A percentile compares a stretch with the other conserved stretches of the same genome.
phyloP scores from a whole-genome alignment of 2,797 vertebrate genomes.

The Erethizon dorsatum region DNA sequence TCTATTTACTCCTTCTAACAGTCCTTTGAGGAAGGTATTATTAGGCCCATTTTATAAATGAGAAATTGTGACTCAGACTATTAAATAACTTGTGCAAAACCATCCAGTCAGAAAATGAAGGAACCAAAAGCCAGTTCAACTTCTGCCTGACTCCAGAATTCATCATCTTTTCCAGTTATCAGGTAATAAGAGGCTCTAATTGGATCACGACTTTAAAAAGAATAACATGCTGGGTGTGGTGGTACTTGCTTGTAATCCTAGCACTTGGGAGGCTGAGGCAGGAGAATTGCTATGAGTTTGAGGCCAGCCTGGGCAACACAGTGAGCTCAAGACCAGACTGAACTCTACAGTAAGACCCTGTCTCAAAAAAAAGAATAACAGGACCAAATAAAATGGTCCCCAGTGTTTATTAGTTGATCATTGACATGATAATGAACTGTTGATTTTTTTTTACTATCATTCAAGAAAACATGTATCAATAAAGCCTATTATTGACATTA shows the following conservation, averaged over 20 bases:
- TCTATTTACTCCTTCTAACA: background rate
- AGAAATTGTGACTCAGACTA: background rate
- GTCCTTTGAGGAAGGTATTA: background rate
- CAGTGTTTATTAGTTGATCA: background rate
- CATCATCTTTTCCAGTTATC: background rate
- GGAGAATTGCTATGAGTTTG: background rate
- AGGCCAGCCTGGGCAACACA: background rate
- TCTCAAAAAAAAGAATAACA: background rate
- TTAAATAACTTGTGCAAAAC: background rate
- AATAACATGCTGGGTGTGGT: background rate
- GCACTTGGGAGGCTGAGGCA: background rate
- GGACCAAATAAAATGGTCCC: slow-evolving; percentile 12
- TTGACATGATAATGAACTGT: background rate
- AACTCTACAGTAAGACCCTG: background rate
- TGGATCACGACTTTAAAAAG: background rate
- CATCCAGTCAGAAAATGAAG: background rate
- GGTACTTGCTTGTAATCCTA: background rate
- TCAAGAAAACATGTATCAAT: background rate
- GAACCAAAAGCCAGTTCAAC: background rate
- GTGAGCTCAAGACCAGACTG: background rate
- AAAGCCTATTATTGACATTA: background rate
- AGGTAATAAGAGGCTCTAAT: background rate
- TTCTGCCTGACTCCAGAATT: background rate
- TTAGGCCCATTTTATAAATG: slow-evolving; percentile 24
- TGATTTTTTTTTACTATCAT: slow-evolving; percentile 3